Conservation (phyloP, 2,888 invertebrate species). For the Anthrax anthrax region DNA sequence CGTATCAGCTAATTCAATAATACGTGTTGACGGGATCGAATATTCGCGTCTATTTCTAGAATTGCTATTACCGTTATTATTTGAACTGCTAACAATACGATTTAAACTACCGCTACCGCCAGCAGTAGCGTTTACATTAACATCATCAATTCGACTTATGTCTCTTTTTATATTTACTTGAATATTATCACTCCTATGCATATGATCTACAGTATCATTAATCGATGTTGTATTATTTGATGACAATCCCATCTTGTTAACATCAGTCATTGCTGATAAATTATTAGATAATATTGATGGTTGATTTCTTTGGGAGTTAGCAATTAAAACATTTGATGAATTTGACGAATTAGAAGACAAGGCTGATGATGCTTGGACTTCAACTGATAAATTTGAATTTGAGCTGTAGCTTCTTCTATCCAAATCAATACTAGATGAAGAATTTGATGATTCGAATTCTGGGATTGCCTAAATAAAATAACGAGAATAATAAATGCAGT, state of each 20-base stretch:
- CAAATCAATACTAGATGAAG: conserved; percentile 16
- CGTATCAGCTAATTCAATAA: no score
- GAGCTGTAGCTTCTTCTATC: conserved; percentile 13
- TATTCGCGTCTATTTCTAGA: no score
- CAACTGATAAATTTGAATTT: conserved; percentile 11
- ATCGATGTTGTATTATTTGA: neutral
- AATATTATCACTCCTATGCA: neutral
- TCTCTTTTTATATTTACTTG: neutral
- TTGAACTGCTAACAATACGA: no score
- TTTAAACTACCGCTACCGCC: no score
- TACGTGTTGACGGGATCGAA: no score
- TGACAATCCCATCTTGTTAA: neutral
- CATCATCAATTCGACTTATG: no score
- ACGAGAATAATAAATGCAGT: neutral
- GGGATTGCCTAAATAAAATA: conserved; percentile 4
- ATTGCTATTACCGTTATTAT: no score
- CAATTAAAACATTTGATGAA: conserved; percentile 1
- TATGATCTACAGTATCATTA: neutral
- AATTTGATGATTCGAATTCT: conserved; percentile 16
- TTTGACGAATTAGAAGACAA: conserved; percentile 7
- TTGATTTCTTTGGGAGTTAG: neutral
- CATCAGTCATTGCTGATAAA: no score
- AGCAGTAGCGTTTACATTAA: no score
- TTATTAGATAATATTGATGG: neutral
- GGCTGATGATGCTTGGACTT: conserved; percentile 8